phyloP scores from a whole-genome alignment of 2,888 invertebrate genomes.

The Phrixothrix hirtus region DNA sequence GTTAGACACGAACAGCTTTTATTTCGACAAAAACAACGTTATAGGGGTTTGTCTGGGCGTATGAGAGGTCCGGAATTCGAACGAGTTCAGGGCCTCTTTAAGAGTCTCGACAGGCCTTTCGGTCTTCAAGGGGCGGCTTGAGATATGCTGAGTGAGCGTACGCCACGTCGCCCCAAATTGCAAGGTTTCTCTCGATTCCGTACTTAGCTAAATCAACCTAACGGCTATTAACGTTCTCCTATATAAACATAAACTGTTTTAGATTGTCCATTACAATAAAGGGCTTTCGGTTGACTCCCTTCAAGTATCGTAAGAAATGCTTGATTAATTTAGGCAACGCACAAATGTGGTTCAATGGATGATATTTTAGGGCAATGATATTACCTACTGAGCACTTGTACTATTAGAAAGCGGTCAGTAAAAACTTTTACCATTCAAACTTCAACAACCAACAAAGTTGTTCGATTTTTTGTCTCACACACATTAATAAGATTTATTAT shows the following conservation, averaged over 20 bases:
- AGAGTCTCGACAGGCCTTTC: conserved; percentile 31
- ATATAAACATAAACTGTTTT: too few relatives aligned
- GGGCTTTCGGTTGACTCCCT: too few relatives aligned
- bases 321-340: too few relatives aligned
- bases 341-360: too few relatives aligned
- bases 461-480: conserved; percentile 26
- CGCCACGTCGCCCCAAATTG: conserved; percentile 29
- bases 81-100: conserved; percentile 31
- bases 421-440: conserved; percentile 31
- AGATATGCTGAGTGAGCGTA: conserved; percentile 35
- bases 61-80: conserved; percentile 31
- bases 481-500: conserved; percentile 31
- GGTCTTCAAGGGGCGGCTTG: conserved; percentile 27
- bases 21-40: conserved; percentile 26
- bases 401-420: conserved; percentile 16
- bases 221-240: conserved; percentile 13
- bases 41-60: conserved; percentile 24
- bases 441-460: conserved; percentile 27
- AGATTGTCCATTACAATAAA: too few relatives aligned
- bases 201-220: conserved; percentile 17
- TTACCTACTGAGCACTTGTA: neutral
- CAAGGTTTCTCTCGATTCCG: conserved; percentile 23
- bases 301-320: too few relatives aligned
- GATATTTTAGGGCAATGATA: too few relatives aligned
- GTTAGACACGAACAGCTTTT: conserved; percentile 21